Conservation (phyloP, 2,888 invertebrate genomes). For the Zelleria hepariella region DNA sequence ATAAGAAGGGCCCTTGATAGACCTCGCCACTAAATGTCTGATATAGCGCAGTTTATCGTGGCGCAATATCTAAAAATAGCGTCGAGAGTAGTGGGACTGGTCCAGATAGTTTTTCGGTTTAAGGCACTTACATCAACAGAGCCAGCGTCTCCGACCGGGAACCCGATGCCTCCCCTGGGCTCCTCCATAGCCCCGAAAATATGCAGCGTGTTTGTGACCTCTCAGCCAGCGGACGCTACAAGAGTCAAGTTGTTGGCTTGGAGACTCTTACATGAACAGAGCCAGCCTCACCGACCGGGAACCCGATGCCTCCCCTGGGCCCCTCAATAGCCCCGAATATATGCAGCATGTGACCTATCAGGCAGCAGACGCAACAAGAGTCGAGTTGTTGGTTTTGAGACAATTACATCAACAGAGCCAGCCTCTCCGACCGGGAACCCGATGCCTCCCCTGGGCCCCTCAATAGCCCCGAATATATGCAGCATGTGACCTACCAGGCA, state of each 20-base stretch:
- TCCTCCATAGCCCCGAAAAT: conserved; percentile 83
- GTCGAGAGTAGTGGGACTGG: no score
- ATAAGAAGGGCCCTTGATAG: no score
- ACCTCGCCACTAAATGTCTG: no score
- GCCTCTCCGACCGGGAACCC: conserved; percentile 78
- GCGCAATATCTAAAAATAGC: no score
- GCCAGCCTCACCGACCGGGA: conserved; percentile 72
- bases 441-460: conserved; percentile 75
- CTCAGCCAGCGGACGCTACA: conserved; percentile 83
- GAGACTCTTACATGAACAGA: conserved; percentile 63
- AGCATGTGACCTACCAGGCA: conserved; percentile 90
- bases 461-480: conserved; percentile 82
- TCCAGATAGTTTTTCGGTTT: no score
- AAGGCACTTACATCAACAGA: conserved; percentile 63
- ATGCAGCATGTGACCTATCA: conserved; percentile 84
- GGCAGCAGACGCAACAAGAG: conserved; percentile 84
- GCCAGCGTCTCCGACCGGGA: conserved; percentile 72
- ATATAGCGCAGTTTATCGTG: no score
- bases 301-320: conserved; percentile 78
- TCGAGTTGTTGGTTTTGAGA: conserved; percentile 71
- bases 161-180: conserved; percentile 78
- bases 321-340: conserved; percentile 83
- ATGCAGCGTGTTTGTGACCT: conserved; percentile 82
- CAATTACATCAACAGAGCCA: conserved; percentile 56
- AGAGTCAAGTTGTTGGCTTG: no score